Base-by-base conservation (phyloP, 2,888 invertebrate genomes). In the Hedya salicella region DNA sequence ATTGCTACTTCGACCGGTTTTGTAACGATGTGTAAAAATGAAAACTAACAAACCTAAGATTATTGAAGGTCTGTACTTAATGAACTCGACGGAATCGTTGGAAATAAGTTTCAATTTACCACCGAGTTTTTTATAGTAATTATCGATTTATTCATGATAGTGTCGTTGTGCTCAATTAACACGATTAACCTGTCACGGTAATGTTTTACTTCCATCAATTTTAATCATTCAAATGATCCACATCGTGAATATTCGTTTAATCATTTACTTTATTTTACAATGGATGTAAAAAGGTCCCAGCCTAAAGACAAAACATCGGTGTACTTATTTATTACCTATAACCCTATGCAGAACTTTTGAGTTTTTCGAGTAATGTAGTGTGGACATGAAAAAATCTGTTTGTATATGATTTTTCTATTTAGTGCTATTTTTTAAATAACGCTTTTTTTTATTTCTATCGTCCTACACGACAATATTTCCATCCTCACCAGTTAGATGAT, bases 141-240 rank as follows among this genome's bases (percentile, higher is more conserved):
- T 60, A 60, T 65, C 59, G 60, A 36, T 53, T 36, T 54, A 68
- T 62, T 57, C 68, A 71, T 78, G 80, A 83, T 83, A 82, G 78
- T 78, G 76, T 80, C 77, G 73, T 76, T 75, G 75, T 75, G 75
- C 79, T 81, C 83, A 85, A 87, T 88, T 86, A 84, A 82, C 79
- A 78, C 80, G 76, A 82, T 82, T 79, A 80, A 78, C 79, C 82
- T 81, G 85, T 83, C 84, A 78, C 80, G 72, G 78, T 79, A 76
- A 80, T 79, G 82, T 83, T 87, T 84, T 80, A 82, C 80, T 85
- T 82, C 79, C 82, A 85, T 85, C 85, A 84, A 87, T 89, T n/a
- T n/a, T 87, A 85, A 81, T 81, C 80, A 88, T 88, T 88, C 83
- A 85, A 87, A 88, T 88, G 76, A 73, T 76, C 75, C 77, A 70